A percentile compares a stretch with the other conserved stretches of the same genome.
Conservation (phyloP, 2,888 invertebrate genomes). For the Minunthozetes semirufus region DNA sequence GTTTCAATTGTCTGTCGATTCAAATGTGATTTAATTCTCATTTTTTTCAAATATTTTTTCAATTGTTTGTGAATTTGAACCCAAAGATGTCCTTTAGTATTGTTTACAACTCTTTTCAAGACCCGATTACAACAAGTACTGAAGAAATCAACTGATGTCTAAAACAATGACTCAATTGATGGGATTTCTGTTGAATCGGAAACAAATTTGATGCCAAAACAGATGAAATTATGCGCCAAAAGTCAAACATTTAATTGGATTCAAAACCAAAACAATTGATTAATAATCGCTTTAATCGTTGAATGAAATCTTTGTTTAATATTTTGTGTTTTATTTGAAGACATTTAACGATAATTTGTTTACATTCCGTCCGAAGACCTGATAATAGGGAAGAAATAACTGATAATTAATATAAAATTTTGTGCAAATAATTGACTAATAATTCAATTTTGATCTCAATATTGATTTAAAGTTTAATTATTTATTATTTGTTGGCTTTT, state of each 20-base stretch:
- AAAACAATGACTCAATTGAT: no score
- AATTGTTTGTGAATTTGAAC: not conserved
- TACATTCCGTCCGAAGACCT: conserved; percentile 13
- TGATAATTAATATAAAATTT: not conserved
- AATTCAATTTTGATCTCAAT: not conserved
- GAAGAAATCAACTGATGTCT: no score
- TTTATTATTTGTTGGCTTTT: not conserved
- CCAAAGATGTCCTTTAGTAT: not conserved
- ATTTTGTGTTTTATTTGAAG: no score
- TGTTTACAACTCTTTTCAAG: not conserved
- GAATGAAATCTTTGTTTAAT: no score
- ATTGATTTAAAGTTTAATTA: not conserved
- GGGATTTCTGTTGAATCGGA: not conserved
- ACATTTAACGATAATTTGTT: not conserved
- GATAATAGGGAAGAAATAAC: not conserved
- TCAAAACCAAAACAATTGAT: no score
- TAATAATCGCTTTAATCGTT: no score
- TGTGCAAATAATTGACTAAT: not conserved
- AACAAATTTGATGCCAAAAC: not conserved
- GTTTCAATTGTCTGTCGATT: not conserved
- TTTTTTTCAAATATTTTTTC: not conserved
- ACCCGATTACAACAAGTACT: no score
- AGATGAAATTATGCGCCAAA: conserved; percentile 3
- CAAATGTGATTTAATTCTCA: not conserved
- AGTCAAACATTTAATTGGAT: not conserved